Evolutionary conservation across 2,113 vertebrate genomes (phyloP).

Genomic region (Axis porcinus): DNA sequence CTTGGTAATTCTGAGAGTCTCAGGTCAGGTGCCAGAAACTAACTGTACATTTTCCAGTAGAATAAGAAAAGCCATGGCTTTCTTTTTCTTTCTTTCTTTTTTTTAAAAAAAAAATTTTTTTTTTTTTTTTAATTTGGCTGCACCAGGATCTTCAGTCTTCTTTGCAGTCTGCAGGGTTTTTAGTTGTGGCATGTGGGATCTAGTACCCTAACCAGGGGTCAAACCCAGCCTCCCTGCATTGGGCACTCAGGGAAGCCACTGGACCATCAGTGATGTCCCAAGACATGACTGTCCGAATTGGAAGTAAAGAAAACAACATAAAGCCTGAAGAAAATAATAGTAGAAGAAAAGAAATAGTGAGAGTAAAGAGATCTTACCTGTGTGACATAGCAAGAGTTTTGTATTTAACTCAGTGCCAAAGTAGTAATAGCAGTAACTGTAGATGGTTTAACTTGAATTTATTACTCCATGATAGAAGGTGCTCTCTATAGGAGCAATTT

Average conservation of each 20-base stretch:
- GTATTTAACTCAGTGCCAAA: neutral
- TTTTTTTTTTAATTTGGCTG: neutral
- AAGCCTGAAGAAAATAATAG: neutral
- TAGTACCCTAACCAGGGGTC: neutral
- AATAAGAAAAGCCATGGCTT: slow-evolving; percentile 13
- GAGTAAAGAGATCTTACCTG: neutral
- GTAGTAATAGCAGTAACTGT: neutral
- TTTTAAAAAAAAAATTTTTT: neutral
- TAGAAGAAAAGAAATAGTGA: neutral
- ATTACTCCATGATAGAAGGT: neutral
- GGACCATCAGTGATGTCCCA: neutral
- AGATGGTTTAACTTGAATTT: neutral
- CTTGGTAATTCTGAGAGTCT: neutral
- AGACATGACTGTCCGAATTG: neutral
- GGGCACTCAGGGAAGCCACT: neutral
- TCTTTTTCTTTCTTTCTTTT: neutral
- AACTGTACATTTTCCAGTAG: neutral
- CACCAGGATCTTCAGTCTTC: neutral
- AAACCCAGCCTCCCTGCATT: neutral
- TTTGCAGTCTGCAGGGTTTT: neutral
- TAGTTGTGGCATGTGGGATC: neutral
- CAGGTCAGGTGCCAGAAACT: neutral
- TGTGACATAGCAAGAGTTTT: neutral
- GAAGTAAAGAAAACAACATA: neutral
- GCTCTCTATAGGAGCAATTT: neutral